Base-by-base conservation (phyloP, 2,888 invertebrate genomes). In the Artemia sp. region DNA sequence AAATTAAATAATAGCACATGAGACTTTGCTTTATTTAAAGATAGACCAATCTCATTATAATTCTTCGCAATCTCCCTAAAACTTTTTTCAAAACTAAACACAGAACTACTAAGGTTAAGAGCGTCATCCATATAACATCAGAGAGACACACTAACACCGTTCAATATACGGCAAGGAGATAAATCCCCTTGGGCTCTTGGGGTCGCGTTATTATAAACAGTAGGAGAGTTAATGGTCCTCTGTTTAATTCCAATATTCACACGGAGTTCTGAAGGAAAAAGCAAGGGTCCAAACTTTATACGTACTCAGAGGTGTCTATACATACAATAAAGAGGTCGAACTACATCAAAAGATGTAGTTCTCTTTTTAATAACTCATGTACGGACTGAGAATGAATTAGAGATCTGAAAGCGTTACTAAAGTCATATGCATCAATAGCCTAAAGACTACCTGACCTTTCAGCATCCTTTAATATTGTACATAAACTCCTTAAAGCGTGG, bases 401-500 rank as follows among this genome's bases (percentile, higher is more conserved):
- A 53, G 53, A 53, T 53, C 53, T n/a, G 53, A 53, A 53, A 53
- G 53, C 53, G n/a, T n/a, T 53, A 53, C 1, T 53, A 53, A 2
- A 2, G 53, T 53, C 53, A 53, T 53, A 1, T 53, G 53, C 53
- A 53, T n/a, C 53, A 53, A 53, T 53, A 53, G 53, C 53, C 53
- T 11, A n/a, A n/a, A n/a, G 53, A n/a, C 53, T 53, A 53, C 53
- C 53, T 53, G 53, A 53, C n/a, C 53, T n/a, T 53, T 53, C 53
- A 53, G 53, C 53, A 53, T 53, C 53, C 53, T 53, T 53, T 53
- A 53, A n/a, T n/a, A n/a, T n/a, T n/a, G n/a, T n/a, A n/a, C n/a
- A n/a, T n/a, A n/a, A n/a, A n/a, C n/a, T n/a, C n/a, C 53, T 53
- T 53, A 1, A 3, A 53, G 2, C 53, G n/a, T 53, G 53, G 53